Conservation (phyloP, 2,113 vertebrate species). For the Triplophysa dalaica region DNA sequence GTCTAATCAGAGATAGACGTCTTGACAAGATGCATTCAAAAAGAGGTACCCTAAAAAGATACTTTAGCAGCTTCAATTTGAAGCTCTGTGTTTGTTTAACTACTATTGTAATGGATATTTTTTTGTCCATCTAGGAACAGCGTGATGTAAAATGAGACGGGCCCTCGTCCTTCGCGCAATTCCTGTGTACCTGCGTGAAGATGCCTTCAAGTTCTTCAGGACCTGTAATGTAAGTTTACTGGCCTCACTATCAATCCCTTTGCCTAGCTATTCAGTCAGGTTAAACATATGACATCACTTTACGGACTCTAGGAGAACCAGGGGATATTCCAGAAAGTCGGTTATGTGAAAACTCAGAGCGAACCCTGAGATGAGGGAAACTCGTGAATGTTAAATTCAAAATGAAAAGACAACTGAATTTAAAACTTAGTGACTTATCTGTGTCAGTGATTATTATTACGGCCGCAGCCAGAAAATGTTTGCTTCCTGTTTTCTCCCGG, state of each 20-base stretch:
- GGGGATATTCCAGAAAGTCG: not conserved
- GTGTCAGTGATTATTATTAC: too few species aligned
- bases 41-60: too few species aligned
- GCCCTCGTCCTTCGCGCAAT: constrained; percentile 35
- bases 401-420: too few species aligned
- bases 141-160: constrained; percentile 37
- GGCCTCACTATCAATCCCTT: not conserved
- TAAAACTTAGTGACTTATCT: too few species aligned
- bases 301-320: not conserved
- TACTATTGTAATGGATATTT: not conserved
- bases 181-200: constrained; percentile 41
- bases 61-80: not conserved
- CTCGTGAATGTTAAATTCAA: too few species aligned
- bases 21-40: too few species aligned
- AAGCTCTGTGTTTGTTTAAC: not conserved
- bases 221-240: constrained; percentile 30
- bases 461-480: too few species aligned
- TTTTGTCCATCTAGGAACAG: constrained; percentile 28
- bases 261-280: not conserved
- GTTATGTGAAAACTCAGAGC: too few species aligned
- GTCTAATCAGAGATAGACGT: too few species aligned
- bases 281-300: not conserved
- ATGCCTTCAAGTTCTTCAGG: constrained; percentile 46
- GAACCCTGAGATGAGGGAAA: too few species aligned
- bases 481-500: too few species aligned